These are phyloP conservation scores for Thera britannica DNA, from an alignment of 2,888 invertebrate species.

Conservation along the genomic window DNA sequence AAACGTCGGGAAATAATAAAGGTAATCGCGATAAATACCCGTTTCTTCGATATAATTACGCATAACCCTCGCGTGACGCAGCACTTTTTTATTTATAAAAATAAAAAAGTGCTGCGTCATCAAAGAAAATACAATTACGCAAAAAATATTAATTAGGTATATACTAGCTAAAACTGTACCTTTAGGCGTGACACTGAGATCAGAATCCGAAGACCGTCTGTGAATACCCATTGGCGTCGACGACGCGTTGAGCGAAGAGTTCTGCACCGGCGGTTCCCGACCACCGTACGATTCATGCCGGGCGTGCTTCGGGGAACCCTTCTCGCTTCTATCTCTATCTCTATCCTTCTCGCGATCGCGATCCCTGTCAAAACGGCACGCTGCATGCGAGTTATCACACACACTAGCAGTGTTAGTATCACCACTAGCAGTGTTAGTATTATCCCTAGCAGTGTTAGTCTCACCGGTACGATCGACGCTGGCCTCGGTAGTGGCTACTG, in stretches of 20 bases:
- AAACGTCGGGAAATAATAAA: too few relatives aligned
- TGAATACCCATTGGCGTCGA: slow-evolving; percentile 85
- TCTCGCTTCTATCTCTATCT: slow-evolving; percentile 58
- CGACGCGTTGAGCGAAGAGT: slow-evolving; percentile 73
- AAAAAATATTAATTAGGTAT: too few relatives aligned
- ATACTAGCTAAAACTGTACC: too few relatives aligned
- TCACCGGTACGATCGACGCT: slow-evolving; percentile 50
- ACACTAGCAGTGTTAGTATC: slow-evolving; percentile 79
- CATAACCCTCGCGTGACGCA: too few relatives aligned
- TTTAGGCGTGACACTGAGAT: slow-evolving; percentile 96
- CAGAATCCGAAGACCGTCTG: slow-evolving; percentile 96
- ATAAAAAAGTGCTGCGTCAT: too few relatives aligned
- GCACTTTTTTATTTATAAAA: too few relatives aligned
- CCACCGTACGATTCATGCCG: slow-evolving; percentile 84
- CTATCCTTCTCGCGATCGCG: slow-evolving; percentile 63
- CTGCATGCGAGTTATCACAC: slow-evolving; percentile 84
- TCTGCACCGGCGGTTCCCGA: slow-evolving; percentile 64
- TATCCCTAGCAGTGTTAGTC: slow-evolving; percentile 71
- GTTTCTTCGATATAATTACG: too few relatives aligned
- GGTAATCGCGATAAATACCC: too few relatives aligned
- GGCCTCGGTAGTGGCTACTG: not conserved
- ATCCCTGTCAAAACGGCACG: slow-evolving; percentile 76
- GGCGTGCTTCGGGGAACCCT: slow-evolving; percentile 78
- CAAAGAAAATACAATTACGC: too few relatives aligned
- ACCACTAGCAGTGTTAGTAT: slow-evolving; percentile 28